phyloP scores from a whole-genome alignment of 2,888 invertebrate species.

The Metopia argyrocephala region DNA sequence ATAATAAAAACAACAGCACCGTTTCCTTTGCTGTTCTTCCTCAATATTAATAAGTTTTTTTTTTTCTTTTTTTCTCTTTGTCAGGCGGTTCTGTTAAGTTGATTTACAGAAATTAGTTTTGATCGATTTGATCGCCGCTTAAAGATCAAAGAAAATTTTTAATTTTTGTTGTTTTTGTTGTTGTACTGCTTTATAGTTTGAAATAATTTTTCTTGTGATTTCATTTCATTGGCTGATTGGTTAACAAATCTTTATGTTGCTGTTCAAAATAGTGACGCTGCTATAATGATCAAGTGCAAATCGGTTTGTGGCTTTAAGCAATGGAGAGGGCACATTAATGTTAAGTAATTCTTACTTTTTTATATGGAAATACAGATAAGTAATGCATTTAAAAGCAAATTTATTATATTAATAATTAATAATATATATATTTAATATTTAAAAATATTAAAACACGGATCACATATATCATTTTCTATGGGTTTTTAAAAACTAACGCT shows the following conservation, averaged over 20 bases:
- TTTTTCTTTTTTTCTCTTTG: conserved; percentile 46
- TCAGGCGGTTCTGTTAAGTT: conserved; percentile 61
- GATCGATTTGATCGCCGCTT: conserved; percentile 79
- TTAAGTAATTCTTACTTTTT: conserved; percentile 5
- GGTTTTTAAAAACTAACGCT: too few relatives aligned
- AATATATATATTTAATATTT: background rate
- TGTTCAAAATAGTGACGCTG: conserved; percentile 58
- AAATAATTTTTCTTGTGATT: conserved; percentile 18
- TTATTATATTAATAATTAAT: background rate
- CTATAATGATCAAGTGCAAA: conserved; percentile 61
- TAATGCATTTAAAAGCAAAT: background rate
- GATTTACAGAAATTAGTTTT: conserved; percentile 75
- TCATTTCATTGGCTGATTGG: background rate
- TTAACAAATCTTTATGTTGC: conserved; percentile 25
- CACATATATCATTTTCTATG: too few relatives aligned
- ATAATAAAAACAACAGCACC: background rate
- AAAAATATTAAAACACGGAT: too few relatives aligned
- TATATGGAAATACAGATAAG: conserved; percentile 1
- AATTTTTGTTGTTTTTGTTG: background rate
- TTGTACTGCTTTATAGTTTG: background rate
- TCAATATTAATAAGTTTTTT: background rate
- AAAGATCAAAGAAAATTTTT: conserved; percentile 75
- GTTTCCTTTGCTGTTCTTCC: too few relatives aligned
- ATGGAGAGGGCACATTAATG: conserved; percentile 27
- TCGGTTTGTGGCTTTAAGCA: conserved; percentile 42